Base-by-base conservation (phyloP, 2,797 vertebrate genomes). In the Eospalax fontanierii region DNA sequence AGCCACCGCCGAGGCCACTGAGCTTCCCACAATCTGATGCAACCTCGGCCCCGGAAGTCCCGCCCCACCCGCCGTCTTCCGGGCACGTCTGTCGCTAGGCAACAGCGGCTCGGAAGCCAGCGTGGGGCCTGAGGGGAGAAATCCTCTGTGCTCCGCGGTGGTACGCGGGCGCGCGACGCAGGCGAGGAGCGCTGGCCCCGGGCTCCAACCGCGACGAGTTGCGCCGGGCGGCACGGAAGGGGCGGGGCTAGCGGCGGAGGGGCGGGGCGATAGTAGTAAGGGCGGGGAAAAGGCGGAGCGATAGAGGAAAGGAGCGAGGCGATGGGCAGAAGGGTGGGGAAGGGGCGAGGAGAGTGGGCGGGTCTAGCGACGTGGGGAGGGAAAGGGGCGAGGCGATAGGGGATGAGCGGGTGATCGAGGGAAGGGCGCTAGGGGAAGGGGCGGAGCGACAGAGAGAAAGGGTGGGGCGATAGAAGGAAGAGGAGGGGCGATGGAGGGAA, bases 31-130 rank as follows among this genome's bases (percentile, higher is more conserved):
- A 97, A 97, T 97, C 98, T 98, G 99, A 99, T 99, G 99, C 99
- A 99, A 99, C 99, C 98, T 97, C 98, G 98, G 98, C 98, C 96
- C 99, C 99, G 99, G 99, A 99, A 99, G 84, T 97, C 93, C 97
- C 97, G 90, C 97, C 98, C 26, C 19, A 0, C 35, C 10, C 71
- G 76, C 96, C 76, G 75, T 88, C 94, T 98, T 98, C 98, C 98
- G 98, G 96, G 76, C 16, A n/a, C n/a, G 10, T 71, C 38, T 16
- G 98, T 98, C 96, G 96, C 98, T 96, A 65, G 93, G 97, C 98
- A 98, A 98, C 68, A 3, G 1, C 21, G 4, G 30, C 21, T 0
- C 6, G 0, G 78, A 35, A 43, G 61, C 76, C 22, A 10, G 26
- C 90, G 46, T 46, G 33, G 16, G 21, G 95, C 61, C 43, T 65